These are phyloP conservation scores for Agrotis segetum DNA, from an alignment of 2,888 invertebrate species.

Conservation along the genomic window DNA sequence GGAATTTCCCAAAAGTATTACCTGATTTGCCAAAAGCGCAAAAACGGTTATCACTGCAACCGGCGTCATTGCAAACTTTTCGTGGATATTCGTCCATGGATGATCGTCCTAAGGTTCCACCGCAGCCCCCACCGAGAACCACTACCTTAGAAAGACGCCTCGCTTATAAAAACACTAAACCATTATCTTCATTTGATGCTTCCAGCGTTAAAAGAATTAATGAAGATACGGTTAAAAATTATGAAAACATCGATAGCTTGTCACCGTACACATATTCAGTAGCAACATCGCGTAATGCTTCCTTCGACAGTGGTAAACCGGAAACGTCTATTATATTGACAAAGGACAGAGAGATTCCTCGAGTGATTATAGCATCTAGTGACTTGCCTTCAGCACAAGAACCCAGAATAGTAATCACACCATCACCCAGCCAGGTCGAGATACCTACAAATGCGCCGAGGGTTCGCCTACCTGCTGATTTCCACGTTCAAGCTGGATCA, in stretches of 20 bases:
- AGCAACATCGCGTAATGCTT: constrained; percentile 67
- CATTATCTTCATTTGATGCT: constrained; percentile 82
- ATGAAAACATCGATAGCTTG: constrained; percentile 83
- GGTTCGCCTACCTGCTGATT: constrained; percentile 88
- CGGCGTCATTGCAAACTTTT: constrained; percentile 85
- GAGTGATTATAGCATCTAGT: constrained; percentile 90
- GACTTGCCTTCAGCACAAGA: constrained; percentile 88
- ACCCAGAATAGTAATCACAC: constrained; percentile 92
- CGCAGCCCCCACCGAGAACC: constrained; percentile 94
- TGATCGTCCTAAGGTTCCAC: constrained; percentile 89
- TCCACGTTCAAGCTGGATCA: constrained; percentile 82
- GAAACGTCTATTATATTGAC: constrained; percentile 62
- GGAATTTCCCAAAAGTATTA: constrained; percentile 96
- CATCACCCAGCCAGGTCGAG: constrained; percentile 85
- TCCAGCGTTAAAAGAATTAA: constrained; percentile 73
- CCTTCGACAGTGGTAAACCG: constrained; percentile 73
- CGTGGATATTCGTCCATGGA: constrained; percentile 76
- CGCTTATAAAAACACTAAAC: constrained; percentile 84
- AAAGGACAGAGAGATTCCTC: constrained; percentile 82
- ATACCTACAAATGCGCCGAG: constrained; percentile 85
- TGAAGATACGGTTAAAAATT: constrained; percentile 74
- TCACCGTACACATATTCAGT: constrained; percentile 65
- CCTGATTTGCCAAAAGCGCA: constrained; percentile 93
- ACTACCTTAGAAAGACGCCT: constrained; percentile 92
- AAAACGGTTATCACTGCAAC: constrained; percentile 93